These are phyloP conservation scores for Tetraneura akinire DNA, from an alignment of 1,140 invertebrate genomes.

Conservation along the genomic window DNA sequence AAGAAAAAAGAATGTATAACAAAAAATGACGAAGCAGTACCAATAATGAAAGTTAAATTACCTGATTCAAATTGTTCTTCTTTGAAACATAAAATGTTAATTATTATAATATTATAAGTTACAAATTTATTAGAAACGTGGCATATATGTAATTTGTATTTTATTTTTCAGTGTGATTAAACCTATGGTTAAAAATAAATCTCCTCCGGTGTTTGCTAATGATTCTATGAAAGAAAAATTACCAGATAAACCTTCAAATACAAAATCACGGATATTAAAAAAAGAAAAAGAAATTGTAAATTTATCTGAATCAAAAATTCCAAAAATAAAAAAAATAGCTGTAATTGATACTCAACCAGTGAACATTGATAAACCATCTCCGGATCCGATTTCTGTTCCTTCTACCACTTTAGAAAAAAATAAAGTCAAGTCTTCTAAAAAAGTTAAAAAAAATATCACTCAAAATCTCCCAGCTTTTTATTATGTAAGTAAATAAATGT, in stretches of 20 bases:
- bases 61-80: conserved; percentile 59
- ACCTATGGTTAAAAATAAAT: conserved; percentile 10
- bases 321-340: conserved; percentile 11
- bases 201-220: neutral
- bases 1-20: neutral
- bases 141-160: neutral
- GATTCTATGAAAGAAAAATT: neutral
- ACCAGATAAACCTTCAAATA: neutral
- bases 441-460: neutral
- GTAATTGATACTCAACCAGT: too few relatives aligned
- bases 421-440: neutral
- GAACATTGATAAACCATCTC: neutral
- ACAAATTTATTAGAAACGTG: too few relatives aligned
- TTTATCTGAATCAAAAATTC: neutral
- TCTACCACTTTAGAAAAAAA: neutral
- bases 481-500: conserved; percentile 14
- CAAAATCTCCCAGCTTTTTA: neutral
- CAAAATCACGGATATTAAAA: neutral
- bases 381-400: neutral
- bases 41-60: conserved; percentile 80
- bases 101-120: neutral
- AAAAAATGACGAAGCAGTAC: conserved; percentile 60
- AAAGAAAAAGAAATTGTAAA: neutral
- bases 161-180: conserved; percentile 26
- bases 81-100: conserved; percentile 11